A percentile compares a stretch with the other conserved stretches of the same genome.
phyloP scores from a whole-genome alignment of 2,797 vertebrate species.

The Uromys caudimaculatus region DNA sequence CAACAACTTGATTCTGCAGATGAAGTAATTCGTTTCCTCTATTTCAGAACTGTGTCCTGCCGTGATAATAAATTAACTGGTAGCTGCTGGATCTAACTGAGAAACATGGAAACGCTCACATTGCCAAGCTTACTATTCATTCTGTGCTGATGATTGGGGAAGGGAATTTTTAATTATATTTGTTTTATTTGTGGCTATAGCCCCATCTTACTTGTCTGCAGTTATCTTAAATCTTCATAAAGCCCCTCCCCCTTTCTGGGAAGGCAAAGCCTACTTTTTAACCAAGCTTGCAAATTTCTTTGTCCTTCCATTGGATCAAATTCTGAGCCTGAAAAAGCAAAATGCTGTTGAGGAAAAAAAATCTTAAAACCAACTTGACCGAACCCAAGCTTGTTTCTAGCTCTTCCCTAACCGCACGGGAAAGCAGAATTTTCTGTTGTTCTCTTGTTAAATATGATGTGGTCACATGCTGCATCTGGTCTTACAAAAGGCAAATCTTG shows the following conservation, averaged over 20 bases:
- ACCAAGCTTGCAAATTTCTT: neutral
- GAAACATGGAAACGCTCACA: neutral
- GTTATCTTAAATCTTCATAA: neutral
- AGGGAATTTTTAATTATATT: neutral
- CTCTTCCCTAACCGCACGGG: neutral
- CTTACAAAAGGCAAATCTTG: constrained; percentile 22
- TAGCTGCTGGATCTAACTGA: neutral
- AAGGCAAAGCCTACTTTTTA: neutral
- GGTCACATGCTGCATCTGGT: neutral
- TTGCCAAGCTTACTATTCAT: neutral
- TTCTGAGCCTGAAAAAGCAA: neutral
- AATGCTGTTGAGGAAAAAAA: neutral
- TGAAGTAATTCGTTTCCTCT: neutral
- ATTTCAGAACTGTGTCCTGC: neutral
- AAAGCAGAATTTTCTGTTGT: constrained; percentile 28
- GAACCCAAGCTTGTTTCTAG: neutral
- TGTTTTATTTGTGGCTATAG: neutral
- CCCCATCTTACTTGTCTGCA: neutral
- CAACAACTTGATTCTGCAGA: neutral
- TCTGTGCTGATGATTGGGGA: neutral
- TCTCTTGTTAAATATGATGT: neutral
- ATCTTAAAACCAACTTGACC: neutral
- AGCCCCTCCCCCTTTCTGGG: neutral
- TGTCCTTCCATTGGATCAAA: neutral
- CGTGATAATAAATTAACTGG: neutral